These are phyloP conservation scores for Mesembrinibis cayennensis DNA, from an alignment of 2,113 vertebrate species.

Conservation along the genomic window DNA sequence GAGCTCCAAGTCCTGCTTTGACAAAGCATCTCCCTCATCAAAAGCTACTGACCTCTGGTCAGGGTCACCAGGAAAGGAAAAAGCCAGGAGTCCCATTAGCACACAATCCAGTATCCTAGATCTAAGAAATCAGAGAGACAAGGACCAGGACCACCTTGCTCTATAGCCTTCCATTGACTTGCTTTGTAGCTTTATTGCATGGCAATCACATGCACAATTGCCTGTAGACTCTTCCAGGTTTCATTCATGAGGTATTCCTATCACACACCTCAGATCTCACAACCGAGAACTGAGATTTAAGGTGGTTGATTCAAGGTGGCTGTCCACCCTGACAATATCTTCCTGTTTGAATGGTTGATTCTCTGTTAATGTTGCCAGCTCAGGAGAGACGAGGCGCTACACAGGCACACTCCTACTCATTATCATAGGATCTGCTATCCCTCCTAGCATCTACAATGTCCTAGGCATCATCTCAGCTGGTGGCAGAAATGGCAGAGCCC, in stretches of 20 bases:
- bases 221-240: not conserved
- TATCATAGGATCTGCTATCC: not conserved
- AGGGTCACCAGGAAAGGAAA: not conserved
- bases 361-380: not conserved
- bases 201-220: not conserved
- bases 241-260: not conserved
- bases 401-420: not conserved
- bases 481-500: not conserved
- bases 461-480: not conserved
- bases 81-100: not conserved
- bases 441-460: not conserved
- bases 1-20: not conserved
- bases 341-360: not conserved
- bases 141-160: not conserved
- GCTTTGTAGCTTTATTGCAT: not conserved
- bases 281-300: not conserved
- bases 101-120: not conserved
- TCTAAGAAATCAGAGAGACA: not conserved
- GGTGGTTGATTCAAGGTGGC: not conserved
- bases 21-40: not conserved
- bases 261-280: not conserved
- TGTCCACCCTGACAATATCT: not conserved
- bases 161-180: not conserved
- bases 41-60: not conserved
- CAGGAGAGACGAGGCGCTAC: not conserved